Evolutionary conservation across 2,113 vertebrate genomes (phyloP), one percentile per base, ranked within the genome.

Genomic region (Albula glossodonta): DNA sequence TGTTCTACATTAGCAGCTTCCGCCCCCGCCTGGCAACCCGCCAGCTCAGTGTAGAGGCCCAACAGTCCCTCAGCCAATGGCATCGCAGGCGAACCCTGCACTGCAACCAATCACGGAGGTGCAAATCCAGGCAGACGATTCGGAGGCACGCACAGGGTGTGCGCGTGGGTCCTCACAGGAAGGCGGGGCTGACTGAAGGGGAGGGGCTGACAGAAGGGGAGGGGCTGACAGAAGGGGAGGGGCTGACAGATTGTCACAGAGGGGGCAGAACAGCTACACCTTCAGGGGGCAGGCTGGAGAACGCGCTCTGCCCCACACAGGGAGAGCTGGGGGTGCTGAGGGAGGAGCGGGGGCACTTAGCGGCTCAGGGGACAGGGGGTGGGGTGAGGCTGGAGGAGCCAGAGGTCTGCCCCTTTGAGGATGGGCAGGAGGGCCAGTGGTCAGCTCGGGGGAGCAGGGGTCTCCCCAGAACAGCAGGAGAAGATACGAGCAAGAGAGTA

Each of bases 1-100:
- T 98, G 50, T 96, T 95, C 93, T 97, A 98, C 92, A 97, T 98
- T 84, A 96, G 94, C 89, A 96, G 96, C 90, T 97, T 96, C 90
- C 91, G 92, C 85, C 95, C 96, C 0, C 91, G 92, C 0, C 19
- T 93, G 80, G 90, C 95, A 0, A 93, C 94, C 0, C 96, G 96
- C 2, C 95, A 96, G 84, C 95, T 97, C 86, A 98, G 97, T 12
- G 90, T 91, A 0, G 96, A 98, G 88, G 97, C 96, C 22, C 94
- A 97, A 2, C 86, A 91, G 9, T 98, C 97, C 51, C 93, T 98
- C 0, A 96, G 94, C 84, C 96, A 96, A 50, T 98, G 97, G 97
- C 96, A 97, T 60, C 95, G 96, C 60, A 92, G 97, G 83, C 93
- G 97, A 4, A 98, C 97, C 0, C 90, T 97, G 84, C 93, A 97